Base-by-base conservation (phyloP, 2,888 invertebrate species). In the Drosophila pullipes region DNA sequence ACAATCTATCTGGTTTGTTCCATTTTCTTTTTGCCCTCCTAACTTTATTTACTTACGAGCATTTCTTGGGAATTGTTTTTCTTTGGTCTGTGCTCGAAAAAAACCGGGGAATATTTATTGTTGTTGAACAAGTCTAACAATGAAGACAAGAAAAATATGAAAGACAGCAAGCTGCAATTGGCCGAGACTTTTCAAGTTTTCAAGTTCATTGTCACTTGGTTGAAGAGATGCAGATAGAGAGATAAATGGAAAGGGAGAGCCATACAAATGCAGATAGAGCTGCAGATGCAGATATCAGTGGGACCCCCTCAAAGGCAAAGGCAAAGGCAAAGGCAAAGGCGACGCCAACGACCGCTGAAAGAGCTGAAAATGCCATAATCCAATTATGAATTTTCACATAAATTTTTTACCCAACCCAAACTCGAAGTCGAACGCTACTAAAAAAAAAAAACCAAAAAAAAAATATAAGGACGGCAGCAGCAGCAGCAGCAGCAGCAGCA, bases 341-440 rank as follows among this genome's bases (percentile, higher is more conserved):
- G 55, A 81, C 63, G 82, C 52, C 82, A 85, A 82, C 73, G 89
- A 85, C 89, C 85, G 70, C 90, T 73, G 64, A 73, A 68, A 86
- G 69, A 87, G 66, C 85, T 82, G 65, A 76, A 77, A 88, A 83
- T 83, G 86, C 90, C 90, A 91, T 91, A 91, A 85, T 85, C 90
- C 88, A 85, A 91, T 91, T 89, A 85, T 85, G 91, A 89, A 82
- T 85, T 85, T 85, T 91, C 91, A 87, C 85, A 85, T 85, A 81
- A 89, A 91, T 91, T 85, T 91, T 83, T 59, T 72, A 82, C 74
- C 65, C 82, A 78, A 78, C 58, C 78, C 78, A 58, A 82, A 79
- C 60, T 33, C 64, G 55, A 78, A 63, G 30, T 28, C 50, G 33
- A 63, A 52, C 7, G 25, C 30, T 33, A 57, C 50, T 16, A 44